A percentile compares a stretch with the other conserved stretches of the same genome.
phyloP scores from a whole-genome alignment of 2,888 invertebrate species.

The Meiosimyza decipiens region DNA sequence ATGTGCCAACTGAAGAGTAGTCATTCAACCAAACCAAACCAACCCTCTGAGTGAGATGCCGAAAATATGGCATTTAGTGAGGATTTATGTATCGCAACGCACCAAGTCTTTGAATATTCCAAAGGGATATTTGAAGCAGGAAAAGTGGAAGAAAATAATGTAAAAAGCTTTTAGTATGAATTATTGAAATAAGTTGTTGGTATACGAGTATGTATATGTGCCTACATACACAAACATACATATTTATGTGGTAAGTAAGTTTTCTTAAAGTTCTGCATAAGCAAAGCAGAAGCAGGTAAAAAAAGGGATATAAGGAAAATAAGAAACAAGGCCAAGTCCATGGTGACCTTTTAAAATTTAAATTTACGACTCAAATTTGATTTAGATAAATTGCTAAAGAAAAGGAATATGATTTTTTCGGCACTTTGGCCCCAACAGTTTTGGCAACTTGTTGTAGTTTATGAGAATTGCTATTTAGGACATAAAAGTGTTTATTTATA shows the following conservation, averaged over 20 bases:
- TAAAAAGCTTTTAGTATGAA: slow-evolving; percentile 65
- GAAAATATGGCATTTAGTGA: slow-evolving; percentile 19
- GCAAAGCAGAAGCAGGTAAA: too few species aligned
- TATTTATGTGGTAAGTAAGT: too few species aligned
- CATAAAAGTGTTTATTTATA: too few species aligned
- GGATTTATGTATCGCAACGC: slow-evolving; percentile 21
- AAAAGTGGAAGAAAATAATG: slow-evolving; percentile 55
- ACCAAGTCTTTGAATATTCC: slow-evolving; percentile 43
- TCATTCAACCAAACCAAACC: neutral
- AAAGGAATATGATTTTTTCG: slow-evolving; percentile 41
- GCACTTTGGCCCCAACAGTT: neutral
- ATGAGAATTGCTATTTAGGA: too few species aligned
- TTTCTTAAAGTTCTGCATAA: too few species aligned
- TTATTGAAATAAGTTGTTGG: slow-evolving; percentile 48
- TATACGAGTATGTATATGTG: slow-evolving; percentile 38
- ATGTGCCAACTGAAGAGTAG: slow-evolving; percentile 1
- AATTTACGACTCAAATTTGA: slow-evolving; percentile 38
- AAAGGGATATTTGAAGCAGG: slow-evolving; percentile 42
- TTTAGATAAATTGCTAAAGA: slow-evolving; percentile 45
- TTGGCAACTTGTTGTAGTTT: too few species aligned
- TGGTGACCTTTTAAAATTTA: slow-evolving; percentile 41
- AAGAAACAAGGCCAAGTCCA: neutral
- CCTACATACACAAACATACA: neutral
- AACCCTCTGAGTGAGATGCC: neutral
- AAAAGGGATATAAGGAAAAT: too few species aligned